Evolutionary conservation across 2,888 invertebrate genomes (phyloP), one percentile per base, ranked within the genome.

Genomic region (Ophion costatus): DNA sequence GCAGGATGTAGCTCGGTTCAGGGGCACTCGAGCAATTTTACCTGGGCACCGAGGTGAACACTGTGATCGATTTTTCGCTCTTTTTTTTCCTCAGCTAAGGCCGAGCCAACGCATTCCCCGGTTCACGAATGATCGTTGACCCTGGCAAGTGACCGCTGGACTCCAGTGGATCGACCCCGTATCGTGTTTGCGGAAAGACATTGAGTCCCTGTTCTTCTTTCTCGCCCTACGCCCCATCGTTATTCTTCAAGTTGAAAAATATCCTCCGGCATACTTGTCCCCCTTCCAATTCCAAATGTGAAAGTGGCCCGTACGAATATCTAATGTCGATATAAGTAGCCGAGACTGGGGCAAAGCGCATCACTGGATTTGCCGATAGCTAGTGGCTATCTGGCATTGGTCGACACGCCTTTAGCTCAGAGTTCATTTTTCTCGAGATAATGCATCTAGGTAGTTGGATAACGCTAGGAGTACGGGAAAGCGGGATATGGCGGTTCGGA

Each of bases 41-140:
- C 11, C 63, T 33, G 14, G 14, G 1, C 33, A n/a, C 29, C 17
- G 33, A 33, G 4, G n/a, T 14, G 6, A 14, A 4, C 14, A 51
- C 11, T 2, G 7, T 17, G 59, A 59, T 73, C 22, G 59, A 73
- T 73, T 73, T 73, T 73, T 38, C 22, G 33, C 59, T 61, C 22
- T 22, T 17, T 22, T 17, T 24, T 71, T 73, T 80, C 64, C 63
- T 38, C 14, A 70, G 59, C 66, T 73, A 64, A 9, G 66, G 22
- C 56, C 17, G 56, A 71, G 17, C 17, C 38, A n/a, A 69, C 57
- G 56, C 57, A 45, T 81, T 81, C 64, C 64, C 61, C 51, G 69
- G 61, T 78, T 74, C 74, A 74, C 73, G 69, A 79, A 69, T 69
- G 74, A 77, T 57, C 76, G 73, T 74, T 78, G 84, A 81, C 77